phyloP scores from a whole-genome alignment of 2,113 vertebrate species.

The Grallaria varia region DNA sequence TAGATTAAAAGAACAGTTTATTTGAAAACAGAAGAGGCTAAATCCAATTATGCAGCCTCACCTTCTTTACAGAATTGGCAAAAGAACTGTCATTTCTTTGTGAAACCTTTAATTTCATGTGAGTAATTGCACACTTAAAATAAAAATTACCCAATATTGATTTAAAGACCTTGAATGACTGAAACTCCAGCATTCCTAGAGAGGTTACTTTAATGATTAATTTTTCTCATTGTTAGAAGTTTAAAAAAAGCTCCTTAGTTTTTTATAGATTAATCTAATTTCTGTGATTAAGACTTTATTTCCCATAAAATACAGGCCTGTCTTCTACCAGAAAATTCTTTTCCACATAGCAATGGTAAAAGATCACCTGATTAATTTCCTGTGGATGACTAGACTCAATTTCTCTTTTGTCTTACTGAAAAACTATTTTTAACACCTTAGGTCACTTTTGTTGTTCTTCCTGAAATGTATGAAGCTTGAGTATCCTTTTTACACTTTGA shows the following conservation, averaged over 20 bases:
- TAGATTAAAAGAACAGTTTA: not conserved
- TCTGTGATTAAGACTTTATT: not conserved
- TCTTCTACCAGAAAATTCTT: not conserved
- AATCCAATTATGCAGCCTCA: not conserved
- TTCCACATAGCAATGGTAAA: not conserved
- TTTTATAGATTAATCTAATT: not conserved
- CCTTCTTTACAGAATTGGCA: not conserved
- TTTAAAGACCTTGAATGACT: not conserved
- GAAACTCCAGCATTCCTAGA: not conserved
- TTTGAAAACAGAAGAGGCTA: not conserved
- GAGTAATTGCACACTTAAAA: not conserved
- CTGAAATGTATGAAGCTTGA: not conserved
- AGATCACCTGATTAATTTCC: not conserved
- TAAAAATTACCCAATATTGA: not conserved
- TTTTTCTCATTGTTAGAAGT: not conserved
- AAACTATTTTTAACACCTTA: not conserved
- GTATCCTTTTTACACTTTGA: not conserved
- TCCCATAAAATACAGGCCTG: not conserved
- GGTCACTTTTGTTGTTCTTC: not conserved
- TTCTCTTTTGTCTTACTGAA: not conserved
- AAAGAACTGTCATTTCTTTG: not conserved
- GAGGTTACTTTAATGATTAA: not conserved
- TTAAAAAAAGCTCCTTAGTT: not conserved
- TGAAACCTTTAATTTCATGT: not conserved
- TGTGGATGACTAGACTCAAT: not conserved